These are phyloP conservation scores for Mormyrus proboscirostris DNA, from an alignment of 2,797 vertebrate species.

Conservation along the genomic window DNA sequence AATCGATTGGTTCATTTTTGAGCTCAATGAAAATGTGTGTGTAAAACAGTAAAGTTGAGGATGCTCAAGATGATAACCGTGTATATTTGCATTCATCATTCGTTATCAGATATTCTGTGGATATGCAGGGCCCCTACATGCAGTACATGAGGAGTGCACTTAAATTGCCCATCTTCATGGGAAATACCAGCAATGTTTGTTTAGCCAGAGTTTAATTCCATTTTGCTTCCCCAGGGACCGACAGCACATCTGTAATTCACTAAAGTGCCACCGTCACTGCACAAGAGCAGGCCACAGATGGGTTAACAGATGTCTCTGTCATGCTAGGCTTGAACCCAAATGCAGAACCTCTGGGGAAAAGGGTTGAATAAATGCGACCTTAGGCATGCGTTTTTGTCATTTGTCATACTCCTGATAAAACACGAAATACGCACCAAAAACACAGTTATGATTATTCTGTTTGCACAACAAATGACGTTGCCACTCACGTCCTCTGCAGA, in stretches of 20 bases:
- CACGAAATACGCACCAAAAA: constrained; percentile 25
- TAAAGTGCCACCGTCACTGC: background rate
- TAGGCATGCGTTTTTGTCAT: background rate
- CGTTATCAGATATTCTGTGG: background rate
- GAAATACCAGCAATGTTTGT: background rate
- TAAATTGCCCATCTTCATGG: background rate
- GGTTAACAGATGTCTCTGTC: constrained; percentile 14
- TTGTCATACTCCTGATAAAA: constrained; percentile 25
- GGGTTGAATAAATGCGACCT: background rate
- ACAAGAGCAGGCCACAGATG: background rate
- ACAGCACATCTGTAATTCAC: background rate
- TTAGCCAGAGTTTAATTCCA: background rate
- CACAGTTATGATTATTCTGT: background rate
- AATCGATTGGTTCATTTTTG: background rate
- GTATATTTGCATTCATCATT: background rate
- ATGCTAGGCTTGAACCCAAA: background rate
- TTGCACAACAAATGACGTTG: background rate
- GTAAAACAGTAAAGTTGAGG: background rate
- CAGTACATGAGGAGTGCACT: background rate
- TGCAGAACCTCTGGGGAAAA: background rate
- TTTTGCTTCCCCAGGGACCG: constrained; percentile 2
- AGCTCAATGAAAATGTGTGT: background rate
- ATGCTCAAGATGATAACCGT: background rate
- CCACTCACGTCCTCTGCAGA: background rate
- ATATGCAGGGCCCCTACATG: background rate